phyloP scores from a whole-genome alignment of 2,113 vertebrate species.

The Guaruba guarouba region DNA sequence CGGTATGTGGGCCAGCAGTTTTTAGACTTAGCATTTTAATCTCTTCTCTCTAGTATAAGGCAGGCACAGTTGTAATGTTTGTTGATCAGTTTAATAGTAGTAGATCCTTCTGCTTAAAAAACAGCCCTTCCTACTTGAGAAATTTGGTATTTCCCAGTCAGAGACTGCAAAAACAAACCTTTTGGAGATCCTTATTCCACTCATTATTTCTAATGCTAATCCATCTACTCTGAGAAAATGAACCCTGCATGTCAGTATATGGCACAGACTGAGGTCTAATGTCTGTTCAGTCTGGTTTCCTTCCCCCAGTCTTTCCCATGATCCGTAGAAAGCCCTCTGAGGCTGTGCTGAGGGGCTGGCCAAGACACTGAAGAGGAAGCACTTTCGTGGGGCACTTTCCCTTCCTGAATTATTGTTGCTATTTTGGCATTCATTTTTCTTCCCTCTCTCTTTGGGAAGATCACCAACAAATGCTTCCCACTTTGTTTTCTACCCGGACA shows the following conservation, averaged over 20 bases:
- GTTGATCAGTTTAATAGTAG: not conserved
- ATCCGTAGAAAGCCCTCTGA: not conserved
- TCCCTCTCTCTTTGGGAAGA: not conserved
- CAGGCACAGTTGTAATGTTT: not conserved
- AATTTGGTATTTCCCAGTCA: not conserved
- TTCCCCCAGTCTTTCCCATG: not conserved
- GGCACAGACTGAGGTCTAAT: not conserved
- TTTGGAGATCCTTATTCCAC: not conserved
- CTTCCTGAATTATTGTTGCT: not conserved
- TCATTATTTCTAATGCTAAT: not conserved
- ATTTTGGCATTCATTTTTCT: not conserved
- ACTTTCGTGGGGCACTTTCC: not conserved
- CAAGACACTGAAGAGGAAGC: not conserved
- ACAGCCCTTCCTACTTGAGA: not conserved
- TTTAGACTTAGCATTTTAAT: not conserved
- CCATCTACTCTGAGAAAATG: not conserved
- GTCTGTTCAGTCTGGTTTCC: not conserved
- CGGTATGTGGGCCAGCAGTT: not conserved
- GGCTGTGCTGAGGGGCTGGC: not conserved
- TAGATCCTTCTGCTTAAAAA: not conserved
- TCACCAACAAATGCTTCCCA: not conserved
- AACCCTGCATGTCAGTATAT: not conserved
- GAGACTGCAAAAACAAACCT: not conserved
- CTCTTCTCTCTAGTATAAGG: not conserved
- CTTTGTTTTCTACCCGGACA: not conserved